Base-by-base conservation (phyloP, 2,888 invertebrate genomes). In the Eupeodes latifasciatus region DNA sequence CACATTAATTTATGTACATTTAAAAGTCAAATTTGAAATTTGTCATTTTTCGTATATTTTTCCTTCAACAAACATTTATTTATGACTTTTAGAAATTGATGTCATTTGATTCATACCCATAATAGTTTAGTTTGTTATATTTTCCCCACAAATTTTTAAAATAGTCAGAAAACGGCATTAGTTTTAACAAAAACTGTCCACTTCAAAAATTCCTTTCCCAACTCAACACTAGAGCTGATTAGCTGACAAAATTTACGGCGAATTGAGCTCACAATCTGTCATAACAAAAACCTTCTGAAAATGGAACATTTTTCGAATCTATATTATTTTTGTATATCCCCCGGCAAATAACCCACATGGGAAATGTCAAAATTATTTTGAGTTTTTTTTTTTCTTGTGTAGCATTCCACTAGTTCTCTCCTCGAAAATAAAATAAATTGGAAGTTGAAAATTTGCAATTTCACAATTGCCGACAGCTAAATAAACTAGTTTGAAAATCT, bases 261-360 rank as follows among this genome's bases (percentile, higher is more conserved):
- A 87, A 87, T 53, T 76, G 14, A 19, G 4, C 0, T 10, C 0
- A 10, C n/a, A 12, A 53, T 10, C 16, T 79, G 76, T 82, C 78
- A 86, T 34, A 83, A 67, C 27, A 67, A 34, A 19, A 76, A 66
- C 47, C n/a, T 3, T 5, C 5, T 51, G 49, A 40, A n/a, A 77
- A 61, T 47, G 84, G 47, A 84, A 87, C 76, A 69, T 36, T 59
- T 69, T 53, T 44, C 40, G 16, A 64, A 72, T 57, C 16, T 19
- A 5, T 19, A 5, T 57, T 51, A 64, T 78, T 47, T 64, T 36
- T 36, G 16, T n/a, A 27, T n/a, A n/a, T 44, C 51, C 71, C 71
- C 75, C 59, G 75, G 87, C 64, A 83, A 76, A 77, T 77, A 69
- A 49, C 44, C 62, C 84, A 81, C 76, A 83, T 87, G 84, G 12